Base-by-base conservation (phyloP, 2,113 vertebrate species). In the Climacteris rufus region DNA sequence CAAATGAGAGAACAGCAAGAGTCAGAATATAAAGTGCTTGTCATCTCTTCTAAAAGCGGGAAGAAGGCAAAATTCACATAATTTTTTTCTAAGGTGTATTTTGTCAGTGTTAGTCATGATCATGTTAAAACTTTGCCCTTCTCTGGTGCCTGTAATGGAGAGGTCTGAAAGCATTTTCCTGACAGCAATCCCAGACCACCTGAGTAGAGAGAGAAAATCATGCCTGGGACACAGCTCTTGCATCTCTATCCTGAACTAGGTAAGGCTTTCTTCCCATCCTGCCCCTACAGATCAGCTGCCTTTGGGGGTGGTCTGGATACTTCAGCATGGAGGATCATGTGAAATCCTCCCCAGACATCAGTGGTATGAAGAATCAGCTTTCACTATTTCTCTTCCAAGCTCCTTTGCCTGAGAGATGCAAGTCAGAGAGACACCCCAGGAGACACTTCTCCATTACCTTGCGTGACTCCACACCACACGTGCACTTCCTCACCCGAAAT, bases 391-490 rank as follows among this genome's bases (percentile, higher is more conserved):
- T 27, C 9, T 1, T 24, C 7, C 14, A 42, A 19, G 5, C 3
- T 42, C 11, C 27, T 54, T 66, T 76, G 10, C 33, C 30, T 20
- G 25, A 72, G 30, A 14, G 53, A 14, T 31, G 15, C 15, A 68
- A 69, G 15, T 47, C 24, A 71, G 52, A 24, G 52, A 25, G 5
- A 35, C 11, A 83, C 3, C 13, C 13, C 39, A 24, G 22, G 33
- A 59, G 2, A 27, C 22, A 13, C 28, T 40, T 76, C 39, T 39
- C 28, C 7, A 11, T n/a, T 27, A 33, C 47, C 17, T 74, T 39
- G 47, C 3, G 0, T 15, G 19, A 19, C 35, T n/a, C 74, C 2
- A 1, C 30, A 22, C 10, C 18, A 15, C 20, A 4, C 3, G 6
- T 10, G 1, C 4, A 2, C 6, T 61, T 87, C 59, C 56, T 39